These are phyloP conservation scores for Phaethon lepturus DNA, from an alignment of 2,113 vertebrate genomes.

Conservation along the genomic window DNA sequence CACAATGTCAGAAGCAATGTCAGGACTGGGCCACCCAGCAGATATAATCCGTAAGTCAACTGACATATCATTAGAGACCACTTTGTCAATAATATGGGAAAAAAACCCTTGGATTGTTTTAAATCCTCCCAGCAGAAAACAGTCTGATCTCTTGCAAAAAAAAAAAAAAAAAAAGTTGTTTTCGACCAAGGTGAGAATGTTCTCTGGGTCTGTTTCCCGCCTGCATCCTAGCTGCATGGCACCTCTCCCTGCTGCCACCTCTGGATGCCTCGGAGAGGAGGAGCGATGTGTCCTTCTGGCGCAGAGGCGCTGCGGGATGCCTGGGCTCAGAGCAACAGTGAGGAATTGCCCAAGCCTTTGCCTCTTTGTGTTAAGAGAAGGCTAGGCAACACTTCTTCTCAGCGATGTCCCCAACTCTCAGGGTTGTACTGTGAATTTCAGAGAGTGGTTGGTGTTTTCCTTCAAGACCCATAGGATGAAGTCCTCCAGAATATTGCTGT, in stretches of 20 bases:
- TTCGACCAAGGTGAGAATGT: background rate
- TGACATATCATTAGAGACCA: background rate
- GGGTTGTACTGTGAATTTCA: background rate
- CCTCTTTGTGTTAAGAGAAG: background rate
- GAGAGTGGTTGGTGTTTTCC: background rate
- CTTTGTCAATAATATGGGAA: background rate
- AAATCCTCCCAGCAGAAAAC: background rate
- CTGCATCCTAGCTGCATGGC: background rate
- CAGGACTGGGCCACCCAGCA: background rate
- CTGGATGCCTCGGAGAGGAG: background rate
- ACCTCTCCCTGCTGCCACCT: background rate
- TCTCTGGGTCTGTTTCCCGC: background rate
- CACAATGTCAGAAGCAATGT: background rate
- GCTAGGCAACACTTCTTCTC: background rate
- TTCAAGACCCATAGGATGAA: accelerated
- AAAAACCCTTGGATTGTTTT: background rate
- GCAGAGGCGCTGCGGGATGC: background rate
- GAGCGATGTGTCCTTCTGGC: accelerated
- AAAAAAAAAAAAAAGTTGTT: background rate
- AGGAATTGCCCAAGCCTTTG: background rate
- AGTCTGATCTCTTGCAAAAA: background rate
- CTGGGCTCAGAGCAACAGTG: accelerated
- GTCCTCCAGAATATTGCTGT: background rate
- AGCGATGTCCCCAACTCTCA: background rate
- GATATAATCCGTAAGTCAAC: background rate